Percentiles rank a stretch among this genome's conserved stretches.
phyloP scores from a whole-genome alignment of 2,888 invertebrate species.

The Euproctis similis region DNA sequence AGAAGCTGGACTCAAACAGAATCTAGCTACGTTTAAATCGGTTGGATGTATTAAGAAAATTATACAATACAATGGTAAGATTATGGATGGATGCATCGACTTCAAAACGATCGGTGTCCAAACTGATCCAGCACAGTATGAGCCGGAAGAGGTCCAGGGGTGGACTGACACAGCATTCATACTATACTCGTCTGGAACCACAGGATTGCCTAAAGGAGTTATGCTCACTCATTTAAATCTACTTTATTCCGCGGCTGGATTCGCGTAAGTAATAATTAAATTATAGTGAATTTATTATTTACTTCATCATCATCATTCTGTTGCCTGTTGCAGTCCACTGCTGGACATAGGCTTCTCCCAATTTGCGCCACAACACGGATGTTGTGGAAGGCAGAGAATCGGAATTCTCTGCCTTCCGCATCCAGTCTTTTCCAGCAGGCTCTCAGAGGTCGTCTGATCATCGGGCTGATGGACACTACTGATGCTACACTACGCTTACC shows the following conservation, averaged over 20 bases:
- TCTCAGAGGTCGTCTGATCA: too few species aligned
- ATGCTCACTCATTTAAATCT: conserved; percentile 77
- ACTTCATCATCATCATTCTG: too few species aligned
- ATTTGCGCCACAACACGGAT: too few species aligned
- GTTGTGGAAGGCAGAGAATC: too few species aligned
- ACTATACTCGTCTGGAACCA: conserved; percentile 81
- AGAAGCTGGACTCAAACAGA: conserved; percentile 35
- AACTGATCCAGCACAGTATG: conserved; percentile 22
- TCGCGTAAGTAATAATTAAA: conserved; percentile 1
- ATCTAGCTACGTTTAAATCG: conserved; percentile 30
- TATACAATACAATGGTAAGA: conserved; percentile 77
- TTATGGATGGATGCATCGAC: conserved; percentile 20
- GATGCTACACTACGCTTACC: too few species aligned
- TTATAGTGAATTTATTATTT: too few species aligned
- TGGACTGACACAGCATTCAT: conserved; percentile 44
- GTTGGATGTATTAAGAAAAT: conserved; percentile 60
- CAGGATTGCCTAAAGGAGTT: conserved; percentile 86
- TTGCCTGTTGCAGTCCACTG: too few species aligned
- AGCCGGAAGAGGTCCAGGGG: conserved; percentile 30
- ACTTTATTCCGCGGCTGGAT: conserved; percentile 53
- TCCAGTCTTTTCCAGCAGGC: too few species aligned
- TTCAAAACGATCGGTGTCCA: conserved; percentile 20
- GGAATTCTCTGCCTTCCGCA: too few species aligned
- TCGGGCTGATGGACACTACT: too few species aligned
- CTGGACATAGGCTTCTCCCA: too few species aligned